Percentiles rank a stretch among this genome's conserved stretches.
Conservation (phyloP, 2,113 vertebrate genomes). For the Euleptes europaea region DNA sequence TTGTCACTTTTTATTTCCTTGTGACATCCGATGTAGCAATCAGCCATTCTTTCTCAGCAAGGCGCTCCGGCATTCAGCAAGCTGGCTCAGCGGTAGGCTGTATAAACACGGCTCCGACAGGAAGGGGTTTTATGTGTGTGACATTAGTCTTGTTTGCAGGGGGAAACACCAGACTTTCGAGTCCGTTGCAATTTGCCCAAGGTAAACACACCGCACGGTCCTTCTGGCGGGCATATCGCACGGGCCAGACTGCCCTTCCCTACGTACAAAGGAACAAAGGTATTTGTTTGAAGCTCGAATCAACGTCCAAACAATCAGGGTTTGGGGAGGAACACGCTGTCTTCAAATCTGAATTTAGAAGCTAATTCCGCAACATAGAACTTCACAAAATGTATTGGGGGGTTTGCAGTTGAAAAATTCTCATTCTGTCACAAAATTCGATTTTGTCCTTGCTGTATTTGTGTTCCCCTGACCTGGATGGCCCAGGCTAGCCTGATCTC, state of each 20-base stretch:
- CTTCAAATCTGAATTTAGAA: background rate
- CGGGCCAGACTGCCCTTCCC: background rate
- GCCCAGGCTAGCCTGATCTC: too few relatives aligned
- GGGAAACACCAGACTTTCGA: slow-evolving; percentile 41
- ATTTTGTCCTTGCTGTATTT: background rate
- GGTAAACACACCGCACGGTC: slow-evolving; percentile 15
- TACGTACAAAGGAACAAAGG: background rate
- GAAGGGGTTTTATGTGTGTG: slow-evolving; percentile 61
- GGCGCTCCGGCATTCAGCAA: slow-evolving; percentile 61
- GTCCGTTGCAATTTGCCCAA: slow-evolving; percentile 45
- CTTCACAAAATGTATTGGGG: too few relatives aligned
- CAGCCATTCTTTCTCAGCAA: slow-evolving; percentile 66
- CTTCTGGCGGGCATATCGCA: slow-evolving; percentile 6
- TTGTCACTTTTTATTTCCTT: slow-evolving; percentile 66
- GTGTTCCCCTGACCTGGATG: too few relatives aligned
- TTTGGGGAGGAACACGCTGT: background rate
- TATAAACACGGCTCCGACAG: slow-evolving; percentile 71
- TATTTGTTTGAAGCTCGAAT: background rate
- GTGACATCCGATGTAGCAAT: slow-evolving; percentile 51
- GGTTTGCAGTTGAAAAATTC: background rate
- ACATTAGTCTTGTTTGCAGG: slow-evolving; percentile 54
- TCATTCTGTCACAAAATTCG: too few relatives aligned
- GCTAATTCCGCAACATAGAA: too few relatives aligned
- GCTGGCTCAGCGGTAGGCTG: slow-evolving; percentile 72
- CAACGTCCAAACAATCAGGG: background rate